Evolutionary conservation across 2,797 vertebrate species (phyloP).

Genomic region (Lates japonicus): DNA sequence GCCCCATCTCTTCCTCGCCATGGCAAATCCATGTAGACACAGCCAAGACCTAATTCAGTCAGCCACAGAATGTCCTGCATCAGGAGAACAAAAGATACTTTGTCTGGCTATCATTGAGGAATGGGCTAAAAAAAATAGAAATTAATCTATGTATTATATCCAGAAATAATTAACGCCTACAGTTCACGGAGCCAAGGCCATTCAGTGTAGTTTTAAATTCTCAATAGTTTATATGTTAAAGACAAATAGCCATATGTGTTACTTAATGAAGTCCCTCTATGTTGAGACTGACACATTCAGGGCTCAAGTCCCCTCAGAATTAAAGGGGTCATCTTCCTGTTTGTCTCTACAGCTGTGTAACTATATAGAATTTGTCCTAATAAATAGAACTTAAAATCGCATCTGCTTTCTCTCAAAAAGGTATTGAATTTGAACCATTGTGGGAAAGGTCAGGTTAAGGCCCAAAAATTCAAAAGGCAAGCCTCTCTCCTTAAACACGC

Average conservation of each 20-base stretch:
- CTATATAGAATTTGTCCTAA: conserved; percentile 73
- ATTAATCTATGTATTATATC: conserved; percentile 97
- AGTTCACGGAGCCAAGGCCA: conserved; percentile 88
- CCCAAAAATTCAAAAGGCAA: conserved; percentile 18
- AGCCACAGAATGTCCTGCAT: conserved; percentile 96
- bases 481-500: conserved; percentile 25
- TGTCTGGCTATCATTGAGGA: conserved; percentile 95
- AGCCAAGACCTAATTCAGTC: conserved; percentile 96
- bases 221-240: conserved; percentile 92
- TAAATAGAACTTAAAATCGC: conserved; percentile 66
- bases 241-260: conserved; percentile 94
- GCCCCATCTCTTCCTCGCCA: conserved; percentile 95
- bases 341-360: conserved; percentile 75
- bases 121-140: conserved; percentile 86
- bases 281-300: conserved; percentile 81
- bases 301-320: conserved; percentile 65
- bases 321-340: conserved; percentile 81
- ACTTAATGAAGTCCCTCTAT: conserved; percentile 89
- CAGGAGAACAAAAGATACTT: conserved; percentile 94
- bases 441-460: conserved; percentile 65
- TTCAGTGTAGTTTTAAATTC: conserved; percentile 91
- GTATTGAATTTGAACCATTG: conserved; percentile 42
- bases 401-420: conserved; percentile 47
- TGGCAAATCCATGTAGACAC: conserved; percentile 97
- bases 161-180: conserved; percentile 97